Conservation (phyloP, 1,140 invertebrate genomes). For the Drosophila paulistorum region DNA sequence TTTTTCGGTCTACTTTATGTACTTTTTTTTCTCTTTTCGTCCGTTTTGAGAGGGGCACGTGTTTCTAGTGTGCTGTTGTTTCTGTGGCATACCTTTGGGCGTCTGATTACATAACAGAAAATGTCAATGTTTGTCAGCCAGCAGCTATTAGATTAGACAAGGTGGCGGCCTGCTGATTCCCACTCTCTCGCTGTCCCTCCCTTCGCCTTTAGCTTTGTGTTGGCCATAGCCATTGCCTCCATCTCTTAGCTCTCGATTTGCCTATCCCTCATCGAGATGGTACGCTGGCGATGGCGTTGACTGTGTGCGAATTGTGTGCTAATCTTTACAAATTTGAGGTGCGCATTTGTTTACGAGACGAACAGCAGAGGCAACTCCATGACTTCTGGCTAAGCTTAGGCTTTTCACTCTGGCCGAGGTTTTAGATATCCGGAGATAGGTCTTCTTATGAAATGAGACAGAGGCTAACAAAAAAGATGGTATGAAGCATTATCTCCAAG, state of each 20-base stretch:
- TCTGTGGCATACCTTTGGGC: slow-evolving; percentile 65
- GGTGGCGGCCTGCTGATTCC: slow-evolving; percentile 34
- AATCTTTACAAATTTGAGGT: slow-evolving; percentile 79
- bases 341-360: slow-evolving; percentile 68
- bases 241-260: neutral
- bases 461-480: neutral
- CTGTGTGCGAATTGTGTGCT: slow-evolving; percentile 77
- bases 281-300: slow-evolving; percentile 47
- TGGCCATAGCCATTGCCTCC: slow-evolving; percentile 20
- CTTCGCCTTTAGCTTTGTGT: slow-evolving; percentile 13
- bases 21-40: slow-evolving; percentile 9
- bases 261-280: slow-evolving; percentile 21
- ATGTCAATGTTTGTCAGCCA: slow-evolving; percentile 79
- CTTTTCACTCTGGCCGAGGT: slow-evolving; percentile 14
- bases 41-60: slow-evolving; percentile 46
- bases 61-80: slow-evolving; percentile 40
- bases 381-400: slow-evolving; percentile 45
- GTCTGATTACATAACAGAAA: slow-evolving; percentile 79
- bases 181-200: slow-evolving; percentile 4
- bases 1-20: slow-evolving; percentile 30
- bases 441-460: neutral
- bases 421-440: neutral
- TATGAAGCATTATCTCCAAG: neutral
- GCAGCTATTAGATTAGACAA: slow-evolving; percentile 76
- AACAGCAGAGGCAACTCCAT: slow-evolving; percentile 14